Base-by-base conservation (phyloP, 2,888 invertebrate genomes). In the Trachelus troglodyta region DNA sequence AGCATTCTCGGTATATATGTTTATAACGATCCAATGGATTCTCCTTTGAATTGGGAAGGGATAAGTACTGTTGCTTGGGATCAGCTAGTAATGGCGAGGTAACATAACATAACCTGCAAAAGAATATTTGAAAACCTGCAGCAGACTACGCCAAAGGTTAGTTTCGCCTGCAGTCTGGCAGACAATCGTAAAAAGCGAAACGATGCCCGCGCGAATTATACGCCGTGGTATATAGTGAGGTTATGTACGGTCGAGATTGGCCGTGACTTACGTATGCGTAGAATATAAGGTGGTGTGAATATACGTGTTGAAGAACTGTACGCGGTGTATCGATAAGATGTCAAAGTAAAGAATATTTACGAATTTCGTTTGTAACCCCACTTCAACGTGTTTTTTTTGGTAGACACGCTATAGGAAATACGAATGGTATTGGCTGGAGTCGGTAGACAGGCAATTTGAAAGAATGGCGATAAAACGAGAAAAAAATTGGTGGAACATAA, bases 121-220 rank as follows among this genome's bases (percentile, higher is more conserved):
- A 56, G 56, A 9, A 23, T 56, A 56, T 56, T 56, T 56, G 56
- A 56, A 56, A 56, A 56, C 23, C 56, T 56, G 23, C 23, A 56
- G 56, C 56, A 56, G 56, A 56, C 56, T 33, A 23, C 71, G 71
- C 34, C 71, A 34, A 56, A 31, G 71, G 84, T 81, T 83, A 79
- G 79, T 80, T 84, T 84, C 81, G 81, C 83, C 83, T 83, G 85
- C 85, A 85, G 88, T 87, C 87, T 87, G 88, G 86, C 90, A 90
- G 90, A 90, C 90, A 90, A 90, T 90, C 90, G 90, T 90, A 90
- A 90, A 90, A 90, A 89, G 84, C 87, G 87, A 89, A 86, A 90
- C 88, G 89, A 90, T 90, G 88, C 88, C 86, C 84, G 84, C 85
- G 88, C 90, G 90, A 90, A 90, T 90, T 90, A 90, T 89, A 90